Evolutionary conservation across 2,888 invertebrate species (phyloP).

Genomic region (Patella depressa): DNA sequence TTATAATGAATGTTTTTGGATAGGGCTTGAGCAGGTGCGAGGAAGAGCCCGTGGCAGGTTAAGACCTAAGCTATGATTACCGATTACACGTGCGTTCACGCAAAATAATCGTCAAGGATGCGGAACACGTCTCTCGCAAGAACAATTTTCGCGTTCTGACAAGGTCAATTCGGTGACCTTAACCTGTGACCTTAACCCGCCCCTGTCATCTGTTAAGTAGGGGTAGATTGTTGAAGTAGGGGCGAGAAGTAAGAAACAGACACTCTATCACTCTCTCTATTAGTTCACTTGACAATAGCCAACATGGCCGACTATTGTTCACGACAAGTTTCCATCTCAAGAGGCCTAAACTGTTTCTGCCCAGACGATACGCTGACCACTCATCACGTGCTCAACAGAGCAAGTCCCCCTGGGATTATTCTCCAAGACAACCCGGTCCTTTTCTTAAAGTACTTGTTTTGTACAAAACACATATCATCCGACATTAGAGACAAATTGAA

Average conservation of each 20-base stretch:
- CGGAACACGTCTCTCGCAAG: not conserved
- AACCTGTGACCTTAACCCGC: constrained; percentile 4
- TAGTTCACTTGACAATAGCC: not conserved
- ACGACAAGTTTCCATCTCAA: too few species aligned
- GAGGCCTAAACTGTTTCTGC: too few species aligned
- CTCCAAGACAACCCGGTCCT: not conserved
- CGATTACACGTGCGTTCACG: constrained; percentile 11
- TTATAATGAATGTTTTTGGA: not conserved
- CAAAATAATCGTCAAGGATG: constrained; percentile 6
- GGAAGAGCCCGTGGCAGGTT: too few species aligned
- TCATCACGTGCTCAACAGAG: not conserved
- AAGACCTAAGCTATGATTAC: not conserved
- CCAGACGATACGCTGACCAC: too few species aligned
- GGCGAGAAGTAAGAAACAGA: not conserved
- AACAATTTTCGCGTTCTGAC: not conserved
- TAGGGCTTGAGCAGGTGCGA: not conserved
- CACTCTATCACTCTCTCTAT: not conserved
- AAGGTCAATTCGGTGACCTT: constrained; percentile 2
- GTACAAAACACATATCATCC: not conserved
- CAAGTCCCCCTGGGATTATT: not conserved
- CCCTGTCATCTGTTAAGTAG: constrained; percentile 10
- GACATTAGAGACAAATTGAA: not conserved
- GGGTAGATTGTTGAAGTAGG: not conserved
- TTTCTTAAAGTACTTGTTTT: not conserved
- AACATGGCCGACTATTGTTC: not conserved